phyloP scores from a whole-genome alignment of 2,113 vertebrate species.

The Salvator merianae region DNA sequence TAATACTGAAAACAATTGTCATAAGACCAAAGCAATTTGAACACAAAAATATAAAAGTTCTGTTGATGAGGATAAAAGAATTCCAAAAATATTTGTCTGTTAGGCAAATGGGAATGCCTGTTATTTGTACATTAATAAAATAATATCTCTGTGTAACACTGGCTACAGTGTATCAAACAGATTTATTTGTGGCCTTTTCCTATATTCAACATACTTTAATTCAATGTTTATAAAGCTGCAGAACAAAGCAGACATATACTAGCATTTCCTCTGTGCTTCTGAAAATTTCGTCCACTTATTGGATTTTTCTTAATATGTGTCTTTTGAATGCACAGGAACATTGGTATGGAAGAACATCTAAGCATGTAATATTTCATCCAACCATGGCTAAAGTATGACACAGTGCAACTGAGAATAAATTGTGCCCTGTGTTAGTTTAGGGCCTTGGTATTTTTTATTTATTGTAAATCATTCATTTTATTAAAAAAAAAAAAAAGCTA shows the following conservation, averaged over 20 bases:
- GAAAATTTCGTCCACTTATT: not conserved
- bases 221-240: not conserved
- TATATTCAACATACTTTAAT: not conserved
- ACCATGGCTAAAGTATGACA: too few species aligned
- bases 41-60: not conserved
- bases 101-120: not conserved
- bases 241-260: not conserved
- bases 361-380: not conserved
- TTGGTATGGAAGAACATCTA: not conserved
- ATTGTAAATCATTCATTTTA: too few species aligned
- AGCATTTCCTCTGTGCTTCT: not conserved
- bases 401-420: not conserved
- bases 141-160: too few species aligned
- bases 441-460: too few species aligned
- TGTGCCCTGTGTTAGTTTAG: not conserved
- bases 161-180: not conserved
- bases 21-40: not conserved
- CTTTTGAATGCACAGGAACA: not conserved
- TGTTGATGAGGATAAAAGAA: not conserved
- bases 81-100: not conserved
- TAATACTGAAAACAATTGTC: not conserved
- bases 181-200: not conserved
- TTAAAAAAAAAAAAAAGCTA: too few species aligned
- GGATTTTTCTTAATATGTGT: not conserved
- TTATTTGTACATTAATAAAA: not conserved